These are phyloP conservation scores for Lasaia peninsularis DNA, from an alignment of 1,140 invertebrate genomes.

Conservation along the genomic window DNA sequence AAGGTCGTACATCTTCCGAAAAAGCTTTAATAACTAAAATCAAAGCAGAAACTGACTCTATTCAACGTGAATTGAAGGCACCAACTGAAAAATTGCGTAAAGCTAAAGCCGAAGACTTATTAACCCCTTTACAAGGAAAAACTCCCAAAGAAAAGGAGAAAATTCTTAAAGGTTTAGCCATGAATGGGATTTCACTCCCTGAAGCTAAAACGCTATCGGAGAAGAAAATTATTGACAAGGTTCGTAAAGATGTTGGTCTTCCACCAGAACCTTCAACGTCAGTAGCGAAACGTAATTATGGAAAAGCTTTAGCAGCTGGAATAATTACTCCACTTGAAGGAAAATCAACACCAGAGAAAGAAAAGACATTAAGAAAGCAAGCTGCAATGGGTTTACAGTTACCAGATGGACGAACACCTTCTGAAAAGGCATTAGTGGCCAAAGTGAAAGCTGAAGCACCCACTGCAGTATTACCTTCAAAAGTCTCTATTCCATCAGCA, in stretches of 20 bases:
- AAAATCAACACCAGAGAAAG: slow-evolving; percentile 24
- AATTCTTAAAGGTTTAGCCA: slow-evolving; percentile 32
- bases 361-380: slow-evolving; percentile 20
- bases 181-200: slow-evolving; percentile 36
- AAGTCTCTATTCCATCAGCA: slow-evolving; percentile 7
- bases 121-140: slow-evolving; percentile 35
- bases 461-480: slow-evolving; percentile 9
- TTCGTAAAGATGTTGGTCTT: slow-evolving; percentile 28
- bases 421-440: slow-evolving; percentile 24
- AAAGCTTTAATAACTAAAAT: slow-evolving; percentile 34
- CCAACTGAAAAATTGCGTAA: slow-evolving; percentile 14
- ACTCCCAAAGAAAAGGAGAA: slow-evolving; percentile 35
- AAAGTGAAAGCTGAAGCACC: slow-evolving; percentile 14
- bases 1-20: slow-evolving; percentile 37
- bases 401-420: slow-evolving; percentile 26
- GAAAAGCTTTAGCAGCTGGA: slow-evolving; percentile 31
- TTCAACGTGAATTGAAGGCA: neutral
- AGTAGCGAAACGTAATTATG: slow-evolving; percentile 31
- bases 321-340: slow-evolving; percentile 29
- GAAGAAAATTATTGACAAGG: slow-evolving; percentile 36
- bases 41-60: slow-evolving; percentile 2
- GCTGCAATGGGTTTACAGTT: slow-evolving; percentile 19
- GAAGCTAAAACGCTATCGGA: slow-evolving; percentile 37
- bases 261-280: slow-evolving; percentile 23
- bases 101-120: slow-evolving; percentile 29